phyloP scores from a whole-genome alignment of 2,888 invertebrate genomes.

The Athalia rosae region DNA sequence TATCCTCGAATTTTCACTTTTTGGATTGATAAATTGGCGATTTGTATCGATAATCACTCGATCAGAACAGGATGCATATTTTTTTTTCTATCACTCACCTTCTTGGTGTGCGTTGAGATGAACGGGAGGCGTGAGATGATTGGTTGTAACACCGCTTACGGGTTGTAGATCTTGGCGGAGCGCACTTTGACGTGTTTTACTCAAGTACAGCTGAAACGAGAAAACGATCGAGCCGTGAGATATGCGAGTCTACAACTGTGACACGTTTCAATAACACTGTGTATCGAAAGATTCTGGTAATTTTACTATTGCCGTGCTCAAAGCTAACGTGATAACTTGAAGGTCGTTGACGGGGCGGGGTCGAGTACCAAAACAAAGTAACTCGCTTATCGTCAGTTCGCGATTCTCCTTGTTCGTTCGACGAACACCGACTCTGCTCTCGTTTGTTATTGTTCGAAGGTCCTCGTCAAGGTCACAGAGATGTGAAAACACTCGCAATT shows the following conservation, averaged over 20 bases:
- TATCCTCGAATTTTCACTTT: too few relatives aligned
- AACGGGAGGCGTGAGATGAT: conserved; percentile 61
- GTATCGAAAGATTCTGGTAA: too few relatives aligned
- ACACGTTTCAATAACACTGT: neutral
- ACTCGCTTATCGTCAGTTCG: too few relatives aligned
- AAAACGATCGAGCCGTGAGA: neutral
- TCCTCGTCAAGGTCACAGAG: neutral
- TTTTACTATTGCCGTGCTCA: too few relatives aligned
- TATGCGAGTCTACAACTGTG: neutral
- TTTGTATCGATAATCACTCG: neutral
- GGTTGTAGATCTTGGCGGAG: conserved; percentile 60
- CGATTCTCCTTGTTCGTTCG: neutral
- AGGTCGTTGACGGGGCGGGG: too few relatives aligned
- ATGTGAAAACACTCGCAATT: neutral
- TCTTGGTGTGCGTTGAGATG: conserved; percentile 66
- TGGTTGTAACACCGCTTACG: conserved; percentile 34
- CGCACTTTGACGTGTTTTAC: conserved; percentile 65
- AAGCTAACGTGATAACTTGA: too few relatives aligned
- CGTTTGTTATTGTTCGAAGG: neutral
- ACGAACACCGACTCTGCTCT: neutral
- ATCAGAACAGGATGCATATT: too few relatives aligned
- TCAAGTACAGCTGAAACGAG: conserved; percentile 67
- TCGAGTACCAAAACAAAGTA: too few relatives aligned
- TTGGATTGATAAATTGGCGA: neutral
- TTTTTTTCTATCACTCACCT: conserved; percentile 62